Percentiles rank a stretch among this genome's conserved stretches.
These are phyloP conservation scores for Artibeus jamaicensis DNA, from an alignment of 2,797 vertebrate genomes.

Conservation along the genomic window DNA sequence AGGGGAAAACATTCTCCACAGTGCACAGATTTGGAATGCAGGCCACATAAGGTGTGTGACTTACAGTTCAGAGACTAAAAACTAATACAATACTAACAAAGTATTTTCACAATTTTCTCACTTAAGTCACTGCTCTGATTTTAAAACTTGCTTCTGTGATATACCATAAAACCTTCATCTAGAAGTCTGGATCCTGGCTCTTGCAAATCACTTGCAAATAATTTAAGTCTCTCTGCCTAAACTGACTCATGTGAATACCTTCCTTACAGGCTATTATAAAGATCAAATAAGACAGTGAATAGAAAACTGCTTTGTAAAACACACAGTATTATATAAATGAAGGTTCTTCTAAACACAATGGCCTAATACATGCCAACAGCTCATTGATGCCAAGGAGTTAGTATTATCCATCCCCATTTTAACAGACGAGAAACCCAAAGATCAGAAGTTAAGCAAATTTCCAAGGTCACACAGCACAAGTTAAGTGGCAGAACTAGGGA, in stretches of 20 bases:
- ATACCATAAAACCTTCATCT: constrained; percentile 4
- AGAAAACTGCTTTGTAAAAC: constrained; percentile 41
- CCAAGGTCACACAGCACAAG: background rate
- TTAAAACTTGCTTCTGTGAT: constrained; percentile 30
- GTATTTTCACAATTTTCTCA: constrained; percentile 49
- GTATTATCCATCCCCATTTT: background rate
- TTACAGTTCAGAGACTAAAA: background rate
- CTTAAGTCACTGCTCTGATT: constrained; percentile 39
- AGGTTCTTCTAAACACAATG: background rate
- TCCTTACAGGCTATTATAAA: background rate
- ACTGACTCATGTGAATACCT: background rate
- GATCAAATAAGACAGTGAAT: constrained; percentile 30
- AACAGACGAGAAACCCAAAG: constrained; percentile 18
- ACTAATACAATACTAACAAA: constrained; percentile 4
- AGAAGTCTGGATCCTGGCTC: background rate
- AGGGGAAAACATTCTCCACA: background rate
- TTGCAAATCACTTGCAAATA: background rate
- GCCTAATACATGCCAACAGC: background rate
- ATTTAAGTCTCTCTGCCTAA: constrained; percentile 32
- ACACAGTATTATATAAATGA: background rate
- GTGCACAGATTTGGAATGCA: background rate
- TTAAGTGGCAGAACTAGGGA: background rate
- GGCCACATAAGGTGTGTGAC: background rate
- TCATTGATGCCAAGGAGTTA: constrained; percentile 1
- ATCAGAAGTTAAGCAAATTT: constrained; percentile 7